phyloP scores from a whole-genome alignment of 2,797 vertebrate species.

The Thripadectes ignobilis region DNA sequence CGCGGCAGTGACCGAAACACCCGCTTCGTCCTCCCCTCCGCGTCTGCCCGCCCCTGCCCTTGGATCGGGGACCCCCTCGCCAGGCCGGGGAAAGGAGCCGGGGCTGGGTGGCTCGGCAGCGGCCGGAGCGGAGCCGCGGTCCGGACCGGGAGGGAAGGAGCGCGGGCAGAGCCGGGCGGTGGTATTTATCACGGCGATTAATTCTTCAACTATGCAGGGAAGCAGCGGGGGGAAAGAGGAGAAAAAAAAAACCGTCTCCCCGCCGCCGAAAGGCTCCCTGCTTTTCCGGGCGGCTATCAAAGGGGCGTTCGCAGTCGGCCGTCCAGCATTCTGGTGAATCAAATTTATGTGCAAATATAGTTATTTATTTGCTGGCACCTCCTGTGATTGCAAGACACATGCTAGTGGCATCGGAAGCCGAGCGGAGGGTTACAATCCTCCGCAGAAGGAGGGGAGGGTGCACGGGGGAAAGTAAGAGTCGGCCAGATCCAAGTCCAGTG shows the following conservation, averaged over 20 bases:
- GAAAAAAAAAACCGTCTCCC: background rate
- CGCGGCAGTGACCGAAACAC: slow-evolving; percentile 47
- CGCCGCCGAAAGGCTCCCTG: slow-evolving; percentile 25
- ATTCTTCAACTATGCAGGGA: background rate
- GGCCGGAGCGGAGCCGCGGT: background rate
- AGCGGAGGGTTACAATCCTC: slow-evolving; percentile 50
- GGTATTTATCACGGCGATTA: slow-evolving; percentile 8
- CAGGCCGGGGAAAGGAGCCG: background rate
- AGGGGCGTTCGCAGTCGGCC: background rate
- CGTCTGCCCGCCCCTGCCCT: background rate
- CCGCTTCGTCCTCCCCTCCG: background rate
- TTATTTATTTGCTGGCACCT: slow-evolving; percentile 40
- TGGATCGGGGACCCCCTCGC: background rate
- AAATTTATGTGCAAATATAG: slow-evolving; percentile 42
- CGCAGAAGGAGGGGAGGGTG: slow-evolving; percentile 25
- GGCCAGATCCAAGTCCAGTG: slow-evolving; percentile 80
- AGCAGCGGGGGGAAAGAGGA: slow-evolving; percentile 3
- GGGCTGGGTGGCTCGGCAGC: background rate
- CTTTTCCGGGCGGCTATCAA: background rate
- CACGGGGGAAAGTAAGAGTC: background rate
- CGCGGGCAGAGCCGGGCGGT: background rate
- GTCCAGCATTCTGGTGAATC: background rate
- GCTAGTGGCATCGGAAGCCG: background rate
- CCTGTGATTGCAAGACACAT: background rate
- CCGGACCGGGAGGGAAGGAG: background rate